Conservation (phyloP, 1,140 invertebrate species). For the Conus ventricosus region DNA sequence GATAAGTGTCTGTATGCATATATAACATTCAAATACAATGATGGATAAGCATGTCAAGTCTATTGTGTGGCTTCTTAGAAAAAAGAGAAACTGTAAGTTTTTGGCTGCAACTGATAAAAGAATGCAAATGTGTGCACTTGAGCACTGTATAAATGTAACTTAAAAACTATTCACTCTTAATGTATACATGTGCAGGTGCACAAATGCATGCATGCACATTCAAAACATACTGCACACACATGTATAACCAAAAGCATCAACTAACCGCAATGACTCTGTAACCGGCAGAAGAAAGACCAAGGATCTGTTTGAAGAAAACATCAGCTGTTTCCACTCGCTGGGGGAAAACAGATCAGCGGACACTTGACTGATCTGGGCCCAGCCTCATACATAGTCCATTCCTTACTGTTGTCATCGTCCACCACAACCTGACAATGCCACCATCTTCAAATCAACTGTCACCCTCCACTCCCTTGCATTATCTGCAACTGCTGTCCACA, state of each 20-base stretch:
- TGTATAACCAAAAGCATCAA: conserved; percentile 32
- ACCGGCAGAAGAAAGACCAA: conserved; percentile 85
- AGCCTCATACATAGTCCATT: conserved; percentile 92
- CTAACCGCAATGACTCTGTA: conserved; percentile 88
- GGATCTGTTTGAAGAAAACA: conserved; percentile 89
- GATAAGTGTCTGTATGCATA: too few relatives aligned
- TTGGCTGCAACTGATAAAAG: too few relatives aligned
- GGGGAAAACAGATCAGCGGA: conserved; percentile 89
- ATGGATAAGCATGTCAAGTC: too few relatives aligned
- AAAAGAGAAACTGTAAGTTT: too few relatives aligned
- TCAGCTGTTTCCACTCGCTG: conserved; percentile 93
- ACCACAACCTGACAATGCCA: conserved; percentile 81
- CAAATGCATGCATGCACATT: conserved; percentile 4
- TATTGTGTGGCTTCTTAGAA: too few relatives aligned
- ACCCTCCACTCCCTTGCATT: neutral
- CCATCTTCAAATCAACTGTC: neutral
- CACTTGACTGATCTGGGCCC: conserved; percentile 86
- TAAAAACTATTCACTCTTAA: too few relatives aligned
- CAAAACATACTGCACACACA: neutral
- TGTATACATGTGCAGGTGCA: conserved; percentile 25
- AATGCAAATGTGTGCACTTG: too few relatives aligned
- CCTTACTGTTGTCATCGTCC: conserved; percentile 86
- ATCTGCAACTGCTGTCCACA: neutral
- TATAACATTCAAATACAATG: too few relatives aligned
- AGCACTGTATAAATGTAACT: neutral